phyloP scores from a whole-genome alignment of 2,888 invertebrate species.

The Nemapogon koenigi region DNA sequence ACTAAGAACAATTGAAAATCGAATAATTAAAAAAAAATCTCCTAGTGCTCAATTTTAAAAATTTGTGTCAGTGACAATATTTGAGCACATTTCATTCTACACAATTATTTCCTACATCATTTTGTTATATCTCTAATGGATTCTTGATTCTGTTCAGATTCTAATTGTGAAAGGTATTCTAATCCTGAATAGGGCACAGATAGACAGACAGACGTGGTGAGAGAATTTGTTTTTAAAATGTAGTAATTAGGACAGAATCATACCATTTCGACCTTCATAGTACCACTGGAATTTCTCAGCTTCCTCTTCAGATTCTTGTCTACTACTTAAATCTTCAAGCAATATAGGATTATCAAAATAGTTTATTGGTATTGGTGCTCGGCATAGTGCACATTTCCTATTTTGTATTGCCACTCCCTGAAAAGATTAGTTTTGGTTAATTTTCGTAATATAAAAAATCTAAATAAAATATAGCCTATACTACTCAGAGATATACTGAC shows the following conservation, averaged over 20 bases:
- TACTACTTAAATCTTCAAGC: slow-evolving; percentile 48
- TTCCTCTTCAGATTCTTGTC: slow-evolving; percentile 29
- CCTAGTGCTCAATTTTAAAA: no score
- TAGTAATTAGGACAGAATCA: slow-evolving; percentile 23
- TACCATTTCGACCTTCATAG: slow-evolving; percentile 94
- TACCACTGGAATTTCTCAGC: slow-evolving; percentile 88
- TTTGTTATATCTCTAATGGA: no score
- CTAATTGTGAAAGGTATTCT: neutral
- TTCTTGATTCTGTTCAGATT: no score
- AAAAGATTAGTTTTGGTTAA: no score
- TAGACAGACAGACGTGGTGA: neutral
- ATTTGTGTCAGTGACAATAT: no score
- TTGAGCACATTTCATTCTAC: no score
- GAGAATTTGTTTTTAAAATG: neutral
- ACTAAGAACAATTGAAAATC: no score
- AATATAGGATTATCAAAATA: slow-evolving; percentile 87
- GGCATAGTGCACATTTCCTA: slow-evolving; percentile 91
- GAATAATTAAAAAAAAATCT: no score
- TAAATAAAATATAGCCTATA: no score
- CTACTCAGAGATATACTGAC: no score
- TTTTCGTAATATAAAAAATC: no score
- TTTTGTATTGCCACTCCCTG: slow-evolving; percentile 86
- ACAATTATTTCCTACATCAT: no score
- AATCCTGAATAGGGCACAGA: neutral
- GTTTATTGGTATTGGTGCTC: slow-evolving; percentile 87